Evolutionary conservation across 1,140 invertebrate species (phyloP).

Genomic region (Aporrectodea caliginosa): DNA sequence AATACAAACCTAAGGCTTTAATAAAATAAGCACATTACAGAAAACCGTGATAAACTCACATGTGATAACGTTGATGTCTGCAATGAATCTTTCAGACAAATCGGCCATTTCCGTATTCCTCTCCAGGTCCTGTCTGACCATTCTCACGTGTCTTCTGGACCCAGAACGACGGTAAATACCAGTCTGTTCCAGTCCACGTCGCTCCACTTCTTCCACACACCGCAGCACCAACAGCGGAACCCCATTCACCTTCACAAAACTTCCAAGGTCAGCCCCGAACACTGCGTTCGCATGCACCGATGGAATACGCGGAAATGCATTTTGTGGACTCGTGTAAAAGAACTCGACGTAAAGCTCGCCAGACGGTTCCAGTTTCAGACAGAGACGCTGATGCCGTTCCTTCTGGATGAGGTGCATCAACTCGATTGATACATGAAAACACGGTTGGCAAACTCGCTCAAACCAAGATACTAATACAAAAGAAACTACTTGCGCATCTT

Average conservation of each 20-base stretch:
- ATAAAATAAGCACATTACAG: too few relatives aligned
- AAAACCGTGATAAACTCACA: too few relatives aligned
- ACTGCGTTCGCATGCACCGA: slow-evolving; percentile 51
- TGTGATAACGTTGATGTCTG: slow-evolving; percentile 64
- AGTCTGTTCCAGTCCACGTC: slow-evolving; percentile 92
- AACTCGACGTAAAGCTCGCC: slow-evolving; percentile 28
- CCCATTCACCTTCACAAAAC: slow-evolving; percentile 41
- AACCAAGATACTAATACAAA: background rate
- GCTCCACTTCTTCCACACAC: slow-evolving; percentile 92
- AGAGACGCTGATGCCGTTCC: slow-evolving; percentile 9
- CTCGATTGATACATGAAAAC: background rate
- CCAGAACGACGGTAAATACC: slow-evolving; percentile 89
- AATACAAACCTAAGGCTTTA: too few relatives aligned
- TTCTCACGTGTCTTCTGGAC: slow-evolving; percentile 90
- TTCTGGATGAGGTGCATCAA: slow-evolving; percentile 47
- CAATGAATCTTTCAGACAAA: slow-evolving; percentile 90
- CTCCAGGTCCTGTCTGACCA: slow-evolving; percentile 89
- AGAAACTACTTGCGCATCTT: slow-evolving; percentile 59
- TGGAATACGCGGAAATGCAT: background rate
- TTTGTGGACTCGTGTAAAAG: slow-evolving; percentile 28
- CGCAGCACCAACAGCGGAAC: slow-evolving; percentile 83
- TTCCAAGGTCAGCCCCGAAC: slow-evolving; percentile 80
- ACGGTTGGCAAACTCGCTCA: slow-evolving; percentile 47
- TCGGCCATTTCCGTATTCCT: slow-evolving; percentile 84
- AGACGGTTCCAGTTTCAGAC: slow-evolving; percentile 8